phyloP scores from a whole-genome alignment of 2,888 invertebrate genomes.

The Chymomyza amoena region DNA sequence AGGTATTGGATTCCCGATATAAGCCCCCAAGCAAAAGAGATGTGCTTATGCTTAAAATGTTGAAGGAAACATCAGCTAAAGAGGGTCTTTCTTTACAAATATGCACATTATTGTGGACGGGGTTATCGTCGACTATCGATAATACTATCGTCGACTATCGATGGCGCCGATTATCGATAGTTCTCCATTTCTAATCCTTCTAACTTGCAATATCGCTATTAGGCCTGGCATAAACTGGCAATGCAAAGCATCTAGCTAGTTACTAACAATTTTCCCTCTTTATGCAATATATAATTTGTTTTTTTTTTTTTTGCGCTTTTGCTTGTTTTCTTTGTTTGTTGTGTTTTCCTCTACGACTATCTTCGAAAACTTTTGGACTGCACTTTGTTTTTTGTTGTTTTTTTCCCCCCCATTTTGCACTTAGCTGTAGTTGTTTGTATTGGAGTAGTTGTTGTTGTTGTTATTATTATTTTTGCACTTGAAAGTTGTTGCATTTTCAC shows the following conservation, averaged over 20 bases:
- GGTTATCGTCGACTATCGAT: no score
- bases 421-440: not conserved
- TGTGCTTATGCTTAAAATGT: no score
- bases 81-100: no score
- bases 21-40: no score
- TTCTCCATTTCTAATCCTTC: no score
- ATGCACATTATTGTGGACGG: no score
- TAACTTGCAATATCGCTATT: not conserved
- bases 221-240: not conserved
- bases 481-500: conserved; percentile 31
- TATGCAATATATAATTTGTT: not conserved
- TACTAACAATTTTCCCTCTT: not conserved
- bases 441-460: conserved; percentile 7
- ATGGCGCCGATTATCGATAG: no score
- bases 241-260: not conserved
- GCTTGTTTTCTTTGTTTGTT: conserved; percentile 3
- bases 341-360: conserved; percentile 3
- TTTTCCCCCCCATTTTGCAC: not conserved
- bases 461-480: conserved; percentile 13
- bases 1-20: no score
- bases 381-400: conserved; percentile 14
- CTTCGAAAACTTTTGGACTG: conserved; percentile 1
- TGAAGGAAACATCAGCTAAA: no score
- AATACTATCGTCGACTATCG: no score
- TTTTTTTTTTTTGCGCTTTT: conserved; percentile 1